Percentiles rank a stretch among this genome's conserved stretches.
These are phyloP conservation scores for Wasmannia auropunctata DNA, from an alignment of 1,140 invertebrate genomes.

Conservation along the genomic window DNA sequence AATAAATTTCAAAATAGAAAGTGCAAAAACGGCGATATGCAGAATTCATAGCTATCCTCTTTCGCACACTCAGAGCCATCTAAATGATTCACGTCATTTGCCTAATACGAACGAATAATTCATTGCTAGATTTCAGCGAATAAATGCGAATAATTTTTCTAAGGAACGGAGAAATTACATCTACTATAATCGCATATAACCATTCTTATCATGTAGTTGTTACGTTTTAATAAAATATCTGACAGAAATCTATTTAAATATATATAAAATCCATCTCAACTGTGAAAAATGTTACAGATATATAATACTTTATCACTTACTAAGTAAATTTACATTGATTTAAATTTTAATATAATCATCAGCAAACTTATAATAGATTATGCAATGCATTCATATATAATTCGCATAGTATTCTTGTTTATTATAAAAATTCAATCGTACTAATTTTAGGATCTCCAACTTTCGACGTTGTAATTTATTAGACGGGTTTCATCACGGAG, in stretches of 20 bases:
- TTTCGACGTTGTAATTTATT: neutral
- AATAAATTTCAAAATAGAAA: slow-evolving; percentile 9
- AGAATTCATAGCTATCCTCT: slow-evolving; percentile 35
- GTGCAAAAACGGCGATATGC: slow-evolving; percentile 20
- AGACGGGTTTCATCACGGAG: neutral
- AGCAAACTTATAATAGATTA: neutral
- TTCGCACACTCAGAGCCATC: neutral
- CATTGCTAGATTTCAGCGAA: slow-evolving; percentile 1
- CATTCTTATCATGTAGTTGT: too few species aligned
- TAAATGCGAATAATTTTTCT: slow-evolving; percentile 27
- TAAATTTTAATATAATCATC: neutral
- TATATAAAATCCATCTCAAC: neutral
- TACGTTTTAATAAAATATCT: slow-evolving; percentile 8
- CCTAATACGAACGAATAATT: slow-evolving; percentile 39
- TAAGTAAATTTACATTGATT: neutral
- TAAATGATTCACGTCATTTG: slow-evolving; percentile 22
- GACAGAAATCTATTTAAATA: neutral
- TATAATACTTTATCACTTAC: neutral
- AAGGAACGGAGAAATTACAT: neutral
- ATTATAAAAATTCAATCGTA: neutral
- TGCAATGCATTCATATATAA: neutral
- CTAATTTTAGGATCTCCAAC: neutral
- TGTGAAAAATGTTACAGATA: neutral
- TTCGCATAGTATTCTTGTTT: neutral
- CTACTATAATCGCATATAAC: neutral